Conservation (phyloP, 2,797 vertebrate genomes). For the Oreonectes daqikongensis region DNA sequence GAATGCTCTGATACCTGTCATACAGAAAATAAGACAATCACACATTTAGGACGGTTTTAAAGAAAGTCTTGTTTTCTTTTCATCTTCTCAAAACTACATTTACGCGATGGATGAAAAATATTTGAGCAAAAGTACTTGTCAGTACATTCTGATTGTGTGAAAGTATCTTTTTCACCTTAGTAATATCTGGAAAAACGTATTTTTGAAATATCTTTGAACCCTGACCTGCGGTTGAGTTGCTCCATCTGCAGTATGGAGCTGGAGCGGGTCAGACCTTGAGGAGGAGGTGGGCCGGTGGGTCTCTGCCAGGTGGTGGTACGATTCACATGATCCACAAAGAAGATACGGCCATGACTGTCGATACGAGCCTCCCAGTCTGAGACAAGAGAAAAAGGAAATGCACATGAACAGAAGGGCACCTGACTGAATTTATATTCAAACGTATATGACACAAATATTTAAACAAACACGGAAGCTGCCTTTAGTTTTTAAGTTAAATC, state of each 20-base stretch:
- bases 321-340: slow-evolving; percentile 98
- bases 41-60: no score
- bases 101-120: not conserved
- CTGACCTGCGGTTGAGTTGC: slow-evolving; percentile 95
- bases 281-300: slow-evolving; percentile 91
- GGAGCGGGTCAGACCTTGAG: slow-evolving; percentile 93
- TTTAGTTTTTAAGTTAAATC: no score
- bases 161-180: not conserved
- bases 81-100: not conserved
- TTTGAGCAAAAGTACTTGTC: not conserved
- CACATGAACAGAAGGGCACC: not conserved
- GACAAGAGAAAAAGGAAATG: not conserved
- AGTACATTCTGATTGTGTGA: not conserved
- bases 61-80: no score
- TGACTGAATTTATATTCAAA: no score
- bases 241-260: slow-evolving; percentile 99
- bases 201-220: not conserved
- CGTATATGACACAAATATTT: no score
- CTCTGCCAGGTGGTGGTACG: slow-evolving; percentile 98
- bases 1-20: slow-evolving; percentile 94
- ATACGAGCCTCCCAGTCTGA: slow-evolving; percentile 98
- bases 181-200: not conserved
- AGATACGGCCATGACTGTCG: slow-evolving; percentile 96
- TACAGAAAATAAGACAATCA: no score
- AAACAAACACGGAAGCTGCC: no score